Percentiles rank a stretch among this genome's conserved stretches.
These are phyloP conservation scores for Lampris megalopsis DNA, from an alignment of 2,113 vertebrate species.

Conservation along the genomic window DNA sequence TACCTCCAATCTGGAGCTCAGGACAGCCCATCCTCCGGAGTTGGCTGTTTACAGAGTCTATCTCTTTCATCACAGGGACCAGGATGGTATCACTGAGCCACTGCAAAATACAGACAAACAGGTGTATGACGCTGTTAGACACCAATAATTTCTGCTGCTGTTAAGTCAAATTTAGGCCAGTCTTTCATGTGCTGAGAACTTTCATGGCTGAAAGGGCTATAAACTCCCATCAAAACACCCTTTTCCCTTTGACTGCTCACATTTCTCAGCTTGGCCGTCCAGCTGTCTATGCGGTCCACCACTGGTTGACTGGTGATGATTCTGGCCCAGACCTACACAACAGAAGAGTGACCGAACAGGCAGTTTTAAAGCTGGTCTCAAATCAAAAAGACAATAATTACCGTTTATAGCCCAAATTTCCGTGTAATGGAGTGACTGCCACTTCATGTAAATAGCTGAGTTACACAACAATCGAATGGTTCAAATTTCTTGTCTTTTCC, in stretches of 20 bases:
- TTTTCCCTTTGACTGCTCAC: constrained; percentile 75
- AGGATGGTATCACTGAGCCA: constrained; percentile 98
- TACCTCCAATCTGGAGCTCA: constrained; percentile 96
- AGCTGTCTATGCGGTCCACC: constrained; percentile 90
- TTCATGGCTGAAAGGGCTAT: too few species aligned
- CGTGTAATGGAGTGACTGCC: too few species aligned
- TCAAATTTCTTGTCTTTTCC: too few species aligned
- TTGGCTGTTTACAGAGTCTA: constrained; percentile 91
- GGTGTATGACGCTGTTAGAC: background rate
- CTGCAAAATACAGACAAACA: constrained; percentile 67
- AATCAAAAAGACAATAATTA: too few species aligned
- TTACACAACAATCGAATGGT: too few species aligned
- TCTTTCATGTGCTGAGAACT: too few species aligned
- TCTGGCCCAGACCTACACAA: constrained; percentile 91
- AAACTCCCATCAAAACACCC: background rate
- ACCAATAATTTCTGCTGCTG: too few species aligned
- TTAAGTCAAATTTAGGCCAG: too few species aligned
- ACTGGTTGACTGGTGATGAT: constrained; percentile 90
- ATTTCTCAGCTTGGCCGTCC: constrained; percentile 96
- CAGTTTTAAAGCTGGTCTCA: too few species aligned
- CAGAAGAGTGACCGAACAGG: background rate
- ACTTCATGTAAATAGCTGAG: too few species aligned
- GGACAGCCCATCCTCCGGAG: constrained; percentile 95
- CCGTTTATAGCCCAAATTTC: too few species aligned
- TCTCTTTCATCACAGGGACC: constrained; percentile 92